Conservation (phyloP, 2,113 vertebrate genomes). For the Zosterops lateralis region DNA sequence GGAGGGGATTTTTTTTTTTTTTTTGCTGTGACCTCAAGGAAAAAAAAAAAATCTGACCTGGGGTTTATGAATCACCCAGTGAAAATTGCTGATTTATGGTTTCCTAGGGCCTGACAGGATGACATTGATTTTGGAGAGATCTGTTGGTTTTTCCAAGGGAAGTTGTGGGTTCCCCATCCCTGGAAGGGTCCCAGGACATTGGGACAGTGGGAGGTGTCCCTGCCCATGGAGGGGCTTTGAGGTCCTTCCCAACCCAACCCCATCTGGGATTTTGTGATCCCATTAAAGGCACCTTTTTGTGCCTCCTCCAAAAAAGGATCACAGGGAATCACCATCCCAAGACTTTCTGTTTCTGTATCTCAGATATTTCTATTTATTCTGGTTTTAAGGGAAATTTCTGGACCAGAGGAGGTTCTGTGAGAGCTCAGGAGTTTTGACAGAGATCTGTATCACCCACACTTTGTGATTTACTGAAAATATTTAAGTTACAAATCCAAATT, state of each 20-base stretch:
- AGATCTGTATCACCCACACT: background rate
- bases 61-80: background rate
- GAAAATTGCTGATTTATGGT: background rate
- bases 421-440: background rate
- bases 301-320: background rate
- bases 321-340: background rate
- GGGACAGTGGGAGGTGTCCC: background rate
- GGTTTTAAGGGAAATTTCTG: background rate
- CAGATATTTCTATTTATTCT: fast-evolving
- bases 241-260: background rate
- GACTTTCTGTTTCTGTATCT: background rate
- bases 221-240: background rate
- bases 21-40: background rate
- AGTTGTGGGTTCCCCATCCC: background rate
- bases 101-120: background rate
- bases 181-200: background rate
- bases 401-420: background rate
- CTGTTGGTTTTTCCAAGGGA: too few species aligned
- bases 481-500: too few species aligned
- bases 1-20: background rate
- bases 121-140: fast-evolving
- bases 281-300: background rate
- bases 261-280: background rate
- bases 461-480: too few species aligned
- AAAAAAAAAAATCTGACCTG: background rate